Evolutionary conservation across 2,797 vertebrate species (phyloP).

Genomic region (Remorina albescens): DNA sequence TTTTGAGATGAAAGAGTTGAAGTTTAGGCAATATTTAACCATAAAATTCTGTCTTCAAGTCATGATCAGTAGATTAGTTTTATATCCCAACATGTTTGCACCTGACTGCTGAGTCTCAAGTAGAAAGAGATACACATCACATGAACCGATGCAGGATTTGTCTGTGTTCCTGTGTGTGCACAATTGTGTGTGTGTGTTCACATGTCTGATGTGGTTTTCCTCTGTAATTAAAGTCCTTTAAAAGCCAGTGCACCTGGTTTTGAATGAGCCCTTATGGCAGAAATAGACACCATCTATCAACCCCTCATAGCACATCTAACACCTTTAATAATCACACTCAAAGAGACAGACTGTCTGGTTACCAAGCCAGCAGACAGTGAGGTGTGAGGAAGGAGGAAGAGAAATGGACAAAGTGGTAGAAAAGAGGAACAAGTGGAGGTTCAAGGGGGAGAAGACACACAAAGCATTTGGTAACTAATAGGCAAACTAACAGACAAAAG

Average conservation of each 20-base stretch:
- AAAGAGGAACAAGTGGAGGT: conserved; percentile 41
- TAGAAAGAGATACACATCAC: conserved; percentile 60
- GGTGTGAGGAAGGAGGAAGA: conserved; percentile 19
- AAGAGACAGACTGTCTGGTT: conserved; percentile 55
- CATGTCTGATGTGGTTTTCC: conserved; percentile 78
- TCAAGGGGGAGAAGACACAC: background rate
- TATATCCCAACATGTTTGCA: conserved; percentile 72
- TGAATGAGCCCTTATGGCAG: conserved; percentile 73
- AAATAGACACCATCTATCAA: conserved; percentile 71
- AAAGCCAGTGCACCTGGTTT: conserved; percentile 79
- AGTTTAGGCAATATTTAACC: conserved; percentile 43
- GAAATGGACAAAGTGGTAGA: conserved; percentile 40
- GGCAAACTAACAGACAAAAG: conserved; percentile 8
- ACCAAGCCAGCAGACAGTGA: conserved; percentile 38
- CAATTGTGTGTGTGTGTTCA: conserved; percentile 42
- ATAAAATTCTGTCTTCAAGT: conserved; percentile 62
- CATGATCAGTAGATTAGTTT: conserved; percentile 65
- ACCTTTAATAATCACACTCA: conserved; percentile 50
- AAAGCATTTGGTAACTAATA: conserved; percentile 15
- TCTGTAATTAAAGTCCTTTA: conserved; percentile 78
- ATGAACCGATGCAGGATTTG: conserved; percentile 51
- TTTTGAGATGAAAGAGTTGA: conserved; percentile 66
- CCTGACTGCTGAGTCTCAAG: conserved; percentile 63
- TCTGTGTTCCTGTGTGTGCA: conserved; percentile 49
- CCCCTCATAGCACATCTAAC: conserved; percentile 71